A percentile compares a stretch with the other conserved stretches of the same genome.
Conservation (phyloP, 2,113 vertebrate genomes). For the Anarhynchus alexandrinus region DNA sequence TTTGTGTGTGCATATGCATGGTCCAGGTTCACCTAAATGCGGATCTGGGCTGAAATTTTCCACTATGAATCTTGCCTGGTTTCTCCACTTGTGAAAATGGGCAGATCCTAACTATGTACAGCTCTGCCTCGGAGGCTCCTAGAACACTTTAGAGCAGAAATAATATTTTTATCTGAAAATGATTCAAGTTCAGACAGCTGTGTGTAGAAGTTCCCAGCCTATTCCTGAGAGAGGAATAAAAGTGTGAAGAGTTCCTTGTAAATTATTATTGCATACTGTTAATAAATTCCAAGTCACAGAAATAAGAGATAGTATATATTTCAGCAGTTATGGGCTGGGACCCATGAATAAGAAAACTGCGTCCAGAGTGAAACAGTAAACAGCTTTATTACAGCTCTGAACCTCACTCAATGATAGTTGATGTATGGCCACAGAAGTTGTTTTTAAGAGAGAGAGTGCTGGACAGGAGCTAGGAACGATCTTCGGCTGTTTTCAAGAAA, state of each 20-base stretch:
- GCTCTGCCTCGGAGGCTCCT: slow-evolving; percentile 12
- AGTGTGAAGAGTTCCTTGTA: slow-evolving; percentile 20
- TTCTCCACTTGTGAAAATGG: slow-evolving; percentile 23
- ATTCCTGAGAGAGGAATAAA: background rate
- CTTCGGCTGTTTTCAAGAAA: background rate
- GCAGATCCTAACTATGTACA: background rate
- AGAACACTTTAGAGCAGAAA: background rate
- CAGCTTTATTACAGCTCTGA: background rate
- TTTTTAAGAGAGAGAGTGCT: slow-evolving; percentile 13
- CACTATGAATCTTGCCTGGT: slow-evolving; percentile 1
- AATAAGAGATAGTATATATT: slow-evolving; percentile 8
- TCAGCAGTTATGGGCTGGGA: background rate
- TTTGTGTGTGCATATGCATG: background rate
- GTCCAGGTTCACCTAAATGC: background rate
- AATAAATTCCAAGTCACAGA: slow-evolving; percentile 13
- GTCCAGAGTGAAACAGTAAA: background rate
- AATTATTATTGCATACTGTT: slow-evolving; percentile 10
- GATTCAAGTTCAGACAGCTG: slow-evolving; percentile 65
- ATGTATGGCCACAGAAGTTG: background rate
- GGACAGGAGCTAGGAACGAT: background rate
- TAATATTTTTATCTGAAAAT: background rate
- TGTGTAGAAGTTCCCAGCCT: slow-evolving; percentile 17
- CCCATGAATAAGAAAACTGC: background rate
- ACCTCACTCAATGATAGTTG: background rate
- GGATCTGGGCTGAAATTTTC: slow-evolving; percentile 38